Conservation (phyloP, 1,140 invertebrate genomes). For the Propsilocerus akamusi region DNA sequence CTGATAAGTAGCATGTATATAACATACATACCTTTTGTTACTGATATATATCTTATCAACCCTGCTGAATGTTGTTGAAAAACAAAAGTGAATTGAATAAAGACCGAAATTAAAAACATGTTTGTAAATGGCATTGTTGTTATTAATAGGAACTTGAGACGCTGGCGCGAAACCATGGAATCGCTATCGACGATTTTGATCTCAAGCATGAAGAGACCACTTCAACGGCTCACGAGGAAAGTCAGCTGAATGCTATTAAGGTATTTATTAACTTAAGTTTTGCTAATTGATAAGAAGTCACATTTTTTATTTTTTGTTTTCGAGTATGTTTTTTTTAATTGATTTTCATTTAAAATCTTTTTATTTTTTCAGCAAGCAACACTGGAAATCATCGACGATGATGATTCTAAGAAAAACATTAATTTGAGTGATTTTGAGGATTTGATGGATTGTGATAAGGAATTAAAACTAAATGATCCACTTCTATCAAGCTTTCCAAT, state of each 20-base stretch:
- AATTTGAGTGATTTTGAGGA: neutral
- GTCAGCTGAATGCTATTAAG: neutral
- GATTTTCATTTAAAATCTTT: too few relatives aligned
- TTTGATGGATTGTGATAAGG: neutral
- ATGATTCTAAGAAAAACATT: neutral
- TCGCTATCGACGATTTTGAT: neutral
- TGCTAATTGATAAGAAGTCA: too few relatives aligned
- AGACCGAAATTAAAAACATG: too few relatives aligned
- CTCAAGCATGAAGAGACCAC: neutral
- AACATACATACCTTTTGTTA: too few relatives aligned
- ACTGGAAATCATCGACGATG: neutral
- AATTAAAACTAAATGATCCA: neutral
- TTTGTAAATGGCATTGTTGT: too few relatives aligned
- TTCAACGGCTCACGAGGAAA: neutral
- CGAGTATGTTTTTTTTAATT: too few relatives aligned
- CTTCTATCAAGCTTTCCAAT: neutral
- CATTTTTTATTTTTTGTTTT: too few relatives aligned
- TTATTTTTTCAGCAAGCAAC: too few relatives aligned
- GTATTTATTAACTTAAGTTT: neutral
- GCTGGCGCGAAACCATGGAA: neutral
- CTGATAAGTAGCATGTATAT: too few relatives aligned
- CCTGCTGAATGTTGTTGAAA: too few relatives aligned
- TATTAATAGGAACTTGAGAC: neutral
- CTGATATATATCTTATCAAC: too few relatives aligned
- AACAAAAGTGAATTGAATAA: too few relatives aligned